Base-by-base conservation (phyloP, 2,888 invertebrate species). In the Leptinotarsa rubiginosa region DNA sequence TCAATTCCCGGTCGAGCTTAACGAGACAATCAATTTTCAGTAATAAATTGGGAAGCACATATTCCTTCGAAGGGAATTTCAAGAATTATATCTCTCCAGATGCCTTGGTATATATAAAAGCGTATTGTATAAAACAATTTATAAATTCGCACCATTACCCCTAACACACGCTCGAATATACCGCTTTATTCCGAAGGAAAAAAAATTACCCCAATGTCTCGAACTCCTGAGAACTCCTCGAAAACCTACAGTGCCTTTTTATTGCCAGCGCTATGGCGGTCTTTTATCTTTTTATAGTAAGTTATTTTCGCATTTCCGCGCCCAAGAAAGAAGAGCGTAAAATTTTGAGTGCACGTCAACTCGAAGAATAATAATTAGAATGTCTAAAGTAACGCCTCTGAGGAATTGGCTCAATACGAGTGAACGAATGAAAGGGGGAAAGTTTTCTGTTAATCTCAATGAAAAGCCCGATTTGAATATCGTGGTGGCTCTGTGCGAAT, bases 281-380 rank as follows among this genome's bases (percentile, higher is more conserved):
- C 47, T 56, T 72, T 69, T 70, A 50, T 73, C 70, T 73, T 75
- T 77, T 75, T 77, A 72, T 72, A 74, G 70, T 50, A 70, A 77
- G 74, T 77, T 75, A 77, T 77, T 77, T 75, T 72, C 75, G 72
- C 75, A 66, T 77, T 77, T 72, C 73, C 75, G 75, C 72, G 65
- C 65, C 66, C 22, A 68, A 71, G 66, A 75, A 77, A 75, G 67
- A 69, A 73, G 75, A 71, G 65, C 75, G 73, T 75, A 75, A 75
- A 77, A 73, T 75, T 73, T 75, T 67, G 75, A 77, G 75, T 75
- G 71, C 75, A 64, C 75, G 75, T 71, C 77, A 71, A 72, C 70
- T 75, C 70, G 65, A 73, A 73, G 76, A 77, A 77, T 75, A 77
- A 77, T 75, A 75, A 77, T 77, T 77, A 77, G 77, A 77, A 69